A percentile compares a stretch with the other conserved stretches of the same genome.
Evolutionary conservation across 2,797 vertebrate genomes (phyloP).

Genomic region (Falco rusticolus): DNA sequence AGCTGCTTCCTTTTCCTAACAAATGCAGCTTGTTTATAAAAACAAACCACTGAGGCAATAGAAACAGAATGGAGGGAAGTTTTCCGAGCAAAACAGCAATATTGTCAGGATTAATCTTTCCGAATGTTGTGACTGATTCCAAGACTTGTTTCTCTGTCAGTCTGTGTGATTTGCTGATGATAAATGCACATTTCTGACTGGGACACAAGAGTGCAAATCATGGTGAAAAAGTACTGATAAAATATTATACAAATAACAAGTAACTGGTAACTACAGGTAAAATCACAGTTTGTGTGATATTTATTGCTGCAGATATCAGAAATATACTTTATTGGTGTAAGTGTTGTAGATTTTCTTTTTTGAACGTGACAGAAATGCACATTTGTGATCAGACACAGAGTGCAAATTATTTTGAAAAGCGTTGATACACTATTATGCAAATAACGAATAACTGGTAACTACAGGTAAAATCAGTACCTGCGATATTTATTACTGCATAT

Average conservation of each 20-base stretch:
- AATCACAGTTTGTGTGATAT: not conserved
- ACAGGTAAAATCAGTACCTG: not conserved
- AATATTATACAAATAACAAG: constrained; percentile 7
- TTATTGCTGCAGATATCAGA: not conserved
- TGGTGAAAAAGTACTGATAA: not conserved
- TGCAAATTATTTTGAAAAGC: constrained; percentile 6
- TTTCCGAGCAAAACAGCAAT: constrained; percentile 42
- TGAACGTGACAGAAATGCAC: not conserved
- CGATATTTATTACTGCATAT: not conserved
- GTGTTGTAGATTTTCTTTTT: not conserved
- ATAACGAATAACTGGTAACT: not conserved
- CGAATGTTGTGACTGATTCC: not conserved
- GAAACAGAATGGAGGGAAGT: constrained; percentile 14
- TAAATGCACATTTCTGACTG: not conserved
- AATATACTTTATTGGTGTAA: not conserved
- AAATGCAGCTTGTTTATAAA: constrained; percentile 23
- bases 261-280: not conserved
- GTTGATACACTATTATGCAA: not conserved
- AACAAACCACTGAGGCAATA: not conserved
- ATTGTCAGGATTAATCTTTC: constrained; percentile 9
- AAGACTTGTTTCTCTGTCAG: not conserved
- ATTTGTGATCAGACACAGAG: not conserved
- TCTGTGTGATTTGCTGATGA: not conserved
- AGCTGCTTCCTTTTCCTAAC: constrained; percentile 15
- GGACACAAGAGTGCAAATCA: constrained; percentile 9